Conservation (phyloP, 2,888 invertebrate species). For the Steinernema scapterisci region DNA sequence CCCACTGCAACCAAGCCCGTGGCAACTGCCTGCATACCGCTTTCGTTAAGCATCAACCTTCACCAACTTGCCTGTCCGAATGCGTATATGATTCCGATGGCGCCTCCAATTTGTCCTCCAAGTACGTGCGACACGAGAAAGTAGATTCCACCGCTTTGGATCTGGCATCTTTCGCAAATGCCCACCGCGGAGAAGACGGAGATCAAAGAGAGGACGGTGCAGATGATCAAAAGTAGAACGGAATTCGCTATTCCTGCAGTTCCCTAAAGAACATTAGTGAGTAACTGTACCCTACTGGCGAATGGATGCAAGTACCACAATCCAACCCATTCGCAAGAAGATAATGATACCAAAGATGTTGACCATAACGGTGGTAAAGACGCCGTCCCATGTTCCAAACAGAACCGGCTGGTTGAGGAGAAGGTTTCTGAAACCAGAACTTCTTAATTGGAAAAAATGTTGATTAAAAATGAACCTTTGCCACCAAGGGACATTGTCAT, state of each 20-base stretch:
- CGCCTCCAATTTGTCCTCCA: slow-evolving; percentile 89
- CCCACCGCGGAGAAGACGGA: slow-evolving; percentile 93
- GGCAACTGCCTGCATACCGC: slow-evolving; percentile 81
- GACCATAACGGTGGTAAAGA: slow-evolving; percentile 88
- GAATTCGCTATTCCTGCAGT: slow-evolving; percentile 72
- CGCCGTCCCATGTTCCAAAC: slow-evolving; percentile 97
- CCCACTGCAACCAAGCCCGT: slow-evolving; percentile 94
- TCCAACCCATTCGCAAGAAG: slow-evolving; percentile 94
- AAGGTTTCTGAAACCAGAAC: slow-evolving; percentile 75
- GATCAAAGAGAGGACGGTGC: slow-evolving; percentile 85
- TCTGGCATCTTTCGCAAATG: slow-evolving; percentile 83
- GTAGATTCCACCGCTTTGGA: slow-evolving; percentile 96
- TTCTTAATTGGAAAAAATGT: too few relatives aligned
- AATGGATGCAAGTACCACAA: slow-evolving; percentile 75
- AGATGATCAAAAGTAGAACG: slow-evolving; percentile 70
- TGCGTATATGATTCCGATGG: slow-evolving; percentile 89
- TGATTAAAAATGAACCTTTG: slow-evolving; percentile 51
- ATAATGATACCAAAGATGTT: slow-evolving; percentile 97
- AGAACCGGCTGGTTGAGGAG: slow-evolving; percentile 92
- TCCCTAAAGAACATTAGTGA: slow-evolving; percentile 66
- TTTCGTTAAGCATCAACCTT: not conserved
- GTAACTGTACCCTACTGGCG: too few relatives aligned
- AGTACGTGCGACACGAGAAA: slow-evolving; percentile 90
- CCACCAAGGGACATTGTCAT: slow-evolving; percentile 58
- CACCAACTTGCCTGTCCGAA: slow-evolving; percentile 83